Percentiles rank a stretch among this genome's conserved stretches.
phyloP scores from a whole-genome alignment of 2,888 invertebrate species.

The Cryptus armator region DNA sequence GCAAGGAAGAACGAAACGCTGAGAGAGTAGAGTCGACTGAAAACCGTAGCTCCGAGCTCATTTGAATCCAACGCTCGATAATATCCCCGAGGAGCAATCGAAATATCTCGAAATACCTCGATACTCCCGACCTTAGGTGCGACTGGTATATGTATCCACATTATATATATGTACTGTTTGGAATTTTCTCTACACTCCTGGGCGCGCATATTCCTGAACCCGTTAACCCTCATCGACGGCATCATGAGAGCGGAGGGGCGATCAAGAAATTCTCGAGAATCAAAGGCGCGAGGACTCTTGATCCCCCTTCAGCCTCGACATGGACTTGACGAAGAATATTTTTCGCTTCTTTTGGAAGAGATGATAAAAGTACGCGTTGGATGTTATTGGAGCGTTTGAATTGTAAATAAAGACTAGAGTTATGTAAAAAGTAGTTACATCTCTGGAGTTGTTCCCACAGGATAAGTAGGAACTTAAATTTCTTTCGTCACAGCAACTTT shows the following conservation, averaged over 20 bases:
- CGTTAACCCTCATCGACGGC: slow-evolving; percentile 18
- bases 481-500: no score
- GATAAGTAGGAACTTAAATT: no score
- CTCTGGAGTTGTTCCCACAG: no score
- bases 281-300: background rate
- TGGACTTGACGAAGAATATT: background rate
- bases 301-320: background rate
- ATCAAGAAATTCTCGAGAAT: slow-evolving; percentile 21
- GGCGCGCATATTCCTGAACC: slow-evolving; percentile 16
- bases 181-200: slow-evolving; percentile 21
- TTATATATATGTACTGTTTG: slow-evolving; percentile 3
- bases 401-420: no score
- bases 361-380: background rate
- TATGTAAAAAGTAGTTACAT: no score
- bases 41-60: slow-evolving; percentile 78
- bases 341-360: background rate
- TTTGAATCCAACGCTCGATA: slow-evolving; percentile 81
- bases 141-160: slow-evolving; percentile 9
- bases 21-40: slow-evolving; percentile 58
- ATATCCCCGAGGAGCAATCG: slow-evolving; percentile 77
- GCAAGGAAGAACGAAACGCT: slow-evolving; percentile 31
- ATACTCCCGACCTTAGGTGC: slow-evolving; percentile 59
- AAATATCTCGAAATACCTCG: slow-evolving; percentile 74
- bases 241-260: background rate
- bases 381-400: background rate